Base-by-base conservation (phyloP, 2,888 invertebrate genomes). In the Scaptomyza flava region DNA sequence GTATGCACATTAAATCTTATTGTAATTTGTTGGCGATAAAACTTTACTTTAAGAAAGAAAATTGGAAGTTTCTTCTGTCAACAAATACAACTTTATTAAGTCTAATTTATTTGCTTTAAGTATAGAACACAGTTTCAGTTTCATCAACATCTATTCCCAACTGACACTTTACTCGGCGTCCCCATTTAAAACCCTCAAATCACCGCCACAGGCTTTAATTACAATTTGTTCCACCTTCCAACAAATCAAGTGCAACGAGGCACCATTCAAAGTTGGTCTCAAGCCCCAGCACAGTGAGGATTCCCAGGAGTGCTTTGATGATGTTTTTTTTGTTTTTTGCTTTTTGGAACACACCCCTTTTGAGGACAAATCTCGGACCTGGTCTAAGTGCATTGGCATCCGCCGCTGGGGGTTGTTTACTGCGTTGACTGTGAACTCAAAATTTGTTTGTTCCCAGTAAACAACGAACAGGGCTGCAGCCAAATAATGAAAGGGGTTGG, bases 391-490 rank as follows among this genome's bases (percentile, higher is more conserved):
- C 87, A 75, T 47, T 76, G 77, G 43, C 58, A 61, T 68, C 63
- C 68, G 46, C 53, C 50, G 48, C 47, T 69, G 70, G 72, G 83
- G 88, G 82, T 87, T 76, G 81, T 58, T 81, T 61, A 54, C 17
- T 41, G 17, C 17, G 17, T 38, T 14, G 43, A 8, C 50, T 8
- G 14, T 41, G 64, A 57, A 56, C 65, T 57, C 14, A 38, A 87
- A 82, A 85, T 82, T 85, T 87, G 86, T 82, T 87, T 82, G 80
- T 64, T 43, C 53, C 58, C 56, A 23, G 81, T 64, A 74, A 82
- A 86, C 81, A 87, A 77, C 45, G 42, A 57, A 54, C 60, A 34
- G 34, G 30, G 20, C 34, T 58, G 31, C 48, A 42, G 38, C 41
- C 23, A 6, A 31, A 17, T 14, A 30, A 33, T 36, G n/a, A 54